phyloP scores from a whole-genome alignment of 2,888 invertebrate species.

The Pristionchus fissidentatus region DNA sequence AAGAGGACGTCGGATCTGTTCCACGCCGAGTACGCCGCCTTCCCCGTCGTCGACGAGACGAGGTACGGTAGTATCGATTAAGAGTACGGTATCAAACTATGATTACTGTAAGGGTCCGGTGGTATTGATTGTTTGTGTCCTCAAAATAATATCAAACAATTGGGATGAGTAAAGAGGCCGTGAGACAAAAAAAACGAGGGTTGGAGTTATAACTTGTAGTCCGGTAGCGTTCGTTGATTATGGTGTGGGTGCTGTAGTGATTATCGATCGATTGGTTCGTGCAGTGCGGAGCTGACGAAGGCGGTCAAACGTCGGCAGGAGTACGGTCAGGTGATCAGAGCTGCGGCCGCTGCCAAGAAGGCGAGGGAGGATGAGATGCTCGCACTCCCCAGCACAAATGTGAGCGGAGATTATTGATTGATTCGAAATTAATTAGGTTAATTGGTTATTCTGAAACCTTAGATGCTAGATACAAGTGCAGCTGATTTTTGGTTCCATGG shows the following conservation, averaged over 20 bases:
- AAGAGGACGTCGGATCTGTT: conserved; percentile 99
- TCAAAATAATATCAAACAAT: not conserved
- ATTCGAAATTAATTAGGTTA: not conserved
- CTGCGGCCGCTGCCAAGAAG: conserved; percentile 80
- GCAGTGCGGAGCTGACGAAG: conserved; percentile 51
- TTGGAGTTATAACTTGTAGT: too few species aligned
- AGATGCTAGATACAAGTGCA: too few species aligned
- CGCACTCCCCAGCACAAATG: conserved; percentile 56
- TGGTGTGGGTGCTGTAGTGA: too few species aligned
- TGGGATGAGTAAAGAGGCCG: not conserved
- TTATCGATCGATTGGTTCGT: not conserved
- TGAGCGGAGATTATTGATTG: not conserved
- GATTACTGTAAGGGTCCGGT: not conserved
- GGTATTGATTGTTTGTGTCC: not conserved
- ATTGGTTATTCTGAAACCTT: too few species aligned
- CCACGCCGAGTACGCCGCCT: conserved; percentile 87
- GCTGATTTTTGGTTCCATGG: too few species aligned
- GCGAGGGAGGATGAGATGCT: conserved; percentile 69
- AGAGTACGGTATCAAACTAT: not conserved
- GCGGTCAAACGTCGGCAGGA: conserved; percentile 87
- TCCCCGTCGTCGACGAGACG: conserved; percentile 88
- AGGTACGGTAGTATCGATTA: conserved; percentile 57
- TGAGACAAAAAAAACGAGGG: too few species aligned
- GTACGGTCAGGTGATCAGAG: conserved; percentile 87
- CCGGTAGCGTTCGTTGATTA: too few species aligned